These are phyloP conservation scores for Clamator glandarius DNA, from an alignment of 2,797 vertebrate genomes.

Conservation along the genomic window DNA sequence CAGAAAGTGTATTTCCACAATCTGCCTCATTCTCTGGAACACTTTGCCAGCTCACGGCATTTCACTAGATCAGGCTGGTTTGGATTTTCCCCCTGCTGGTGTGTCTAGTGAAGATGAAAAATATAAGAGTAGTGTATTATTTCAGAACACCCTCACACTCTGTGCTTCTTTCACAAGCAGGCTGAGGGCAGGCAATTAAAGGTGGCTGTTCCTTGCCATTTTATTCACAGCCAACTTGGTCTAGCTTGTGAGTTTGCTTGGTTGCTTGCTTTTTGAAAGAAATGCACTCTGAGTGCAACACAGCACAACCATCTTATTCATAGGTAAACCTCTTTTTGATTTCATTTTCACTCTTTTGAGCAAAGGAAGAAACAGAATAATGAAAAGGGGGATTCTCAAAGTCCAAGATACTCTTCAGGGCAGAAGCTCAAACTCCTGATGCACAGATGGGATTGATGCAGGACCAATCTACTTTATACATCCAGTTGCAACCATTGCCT, in stretches of 20 bases:
- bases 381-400: background rate
- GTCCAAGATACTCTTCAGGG: background rate
- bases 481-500: background rate
- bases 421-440: background rate
- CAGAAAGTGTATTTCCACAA: background rate
- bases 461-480: background rate
- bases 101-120: background rate
- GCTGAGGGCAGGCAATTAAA: accelerated
- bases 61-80: background rate
- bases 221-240: background rate
- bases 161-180: background rate
- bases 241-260: background rate
- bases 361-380: background rate
- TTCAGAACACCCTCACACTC: background rate
- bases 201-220: background rate
- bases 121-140: background rate
- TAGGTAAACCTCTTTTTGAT: background rate
- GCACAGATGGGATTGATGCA: background rate
- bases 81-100: background rate
- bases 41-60: background rate
- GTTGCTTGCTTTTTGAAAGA: background rate
- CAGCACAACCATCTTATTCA: background rate
- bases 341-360: background rate
- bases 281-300: background rate
- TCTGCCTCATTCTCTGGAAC: background rate